Base-by-base conservation (phyloP, 1,140 invertebrate genomes). In the Cryptotermes secundus region DNA sequence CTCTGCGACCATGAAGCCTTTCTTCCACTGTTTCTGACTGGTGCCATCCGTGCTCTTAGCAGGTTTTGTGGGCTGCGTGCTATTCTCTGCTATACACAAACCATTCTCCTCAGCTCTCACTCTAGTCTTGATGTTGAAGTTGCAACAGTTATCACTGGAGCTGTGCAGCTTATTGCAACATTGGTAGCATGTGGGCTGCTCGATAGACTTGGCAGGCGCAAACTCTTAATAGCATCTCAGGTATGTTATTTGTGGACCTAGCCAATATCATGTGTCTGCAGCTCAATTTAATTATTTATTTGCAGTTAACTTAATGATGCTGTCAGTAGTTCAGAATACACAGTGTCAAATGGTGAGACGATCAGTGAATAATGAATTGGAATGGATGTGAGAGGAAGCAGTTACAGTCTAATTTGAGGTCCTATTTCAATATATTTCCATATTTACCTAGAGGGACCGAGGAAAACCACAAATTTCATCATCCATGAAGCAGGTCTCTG, bases 121-220 rank as follows among this genome's bases (percentile, higher is more conserved):
- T 86, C 85, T 26, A 84, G 81, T 12, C 80, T 91, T 0, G 86
- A 90, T 81, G 85, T 87, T 2, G 85, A 87, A 83, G 79, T 87
- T 9, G 65, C 87, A 7, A 87, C 90, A 31, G 89, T 91, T 45
- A 87, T 91, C 42, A 87, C 92, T 72, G 91, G 91, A 36, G 86
- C 85, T 31, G 89, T 92, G 36, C 91, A 92, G 86, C 90, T 93
- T 6, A 80, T 86, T 14, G 88, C 87, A 2, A 89, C 88, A 4
- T 19, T 88, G 24, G 49, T 86, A 22, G 86, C 87, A 16, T 84
- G 86, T 36, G 65, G 88, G 26, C 82, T 91, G 34, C 90, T 92
- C 84, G 92, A 92, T 85, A 88, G 87, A 72, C 87, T 88, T 16
- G 91, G 91, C 24, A 82, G 91, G 84, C 85, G 89, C 35, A 88